phyloP scores from a whole-genome alignment of 2,888 invertebrate genomes.

The Pocota personata region DNA sequence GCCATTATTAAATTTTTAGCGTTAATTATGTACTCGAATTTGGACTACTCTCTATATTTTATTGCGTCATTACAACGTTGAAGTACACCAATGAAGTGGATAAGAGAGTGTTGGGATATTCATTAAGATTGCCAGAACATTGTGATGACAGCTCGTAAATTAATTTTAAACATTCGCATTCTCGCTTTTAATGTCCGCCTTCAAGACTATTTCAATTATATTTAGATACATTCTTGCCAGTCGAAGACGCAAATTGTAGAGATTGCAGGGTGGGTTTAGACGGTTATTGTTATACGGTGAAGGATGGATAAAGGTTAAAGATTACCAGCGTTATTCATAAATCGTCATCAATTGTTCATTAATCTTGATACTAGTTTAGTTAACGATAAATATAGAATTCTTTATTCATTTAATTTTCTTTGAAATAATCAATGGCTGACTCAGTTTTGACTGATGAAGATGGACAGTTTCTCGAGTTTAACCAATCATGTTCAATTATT shows the following conservation, averaged over 20 bases:
- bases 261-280: not conserved
- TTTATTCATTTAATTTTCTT: no score
- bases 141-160: not conserved
- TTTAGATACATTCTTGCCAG: not conserved
- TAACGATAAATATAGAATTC: no score
- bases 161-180: not conserved
- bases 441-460: no score
- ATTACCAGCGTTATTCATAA: no score
- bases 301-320: no score
- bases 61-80: not conserved
- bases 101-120: no score
- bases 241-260: not conserved
- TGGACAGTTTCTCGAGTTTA: no score
- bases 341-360: no score
- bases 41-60: not conserved
- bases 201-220: not conserved
- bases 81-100: not conserved
- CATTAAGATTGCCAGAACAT: not conserved
- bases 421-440: no score
- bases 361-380: no score
- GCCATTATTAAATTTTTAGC: no score
- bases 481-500: no score
- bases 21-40: not conserved
- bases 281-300: not conserved
- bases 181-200: not conserved